Evolutionary conservation across 2,113 vertebrate genomes (phyloP).

Genomic region (Lophura nycthemera): DNA sequence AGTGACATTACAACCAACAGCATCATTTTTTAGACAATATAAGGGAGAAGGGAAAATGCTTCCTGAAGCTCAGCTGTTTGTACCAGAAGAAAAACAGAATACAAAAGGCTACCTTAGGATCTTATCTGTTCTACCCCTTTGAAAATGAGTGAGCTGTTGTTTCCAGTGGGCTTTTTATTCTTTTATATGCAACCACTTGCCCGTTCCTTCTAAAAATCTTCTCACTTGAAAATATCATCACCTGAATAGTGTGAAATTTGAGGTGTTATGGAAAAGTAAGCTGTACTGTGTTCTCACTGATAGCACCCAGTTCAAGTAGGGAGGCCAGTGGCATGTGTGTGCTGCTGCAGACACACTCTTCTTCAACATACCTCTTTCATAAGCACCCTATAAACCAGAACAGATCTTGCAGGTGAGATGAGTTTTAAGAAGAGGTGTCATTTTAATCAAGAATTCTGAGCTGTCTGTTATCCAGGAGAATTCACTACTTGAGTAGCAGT

Average conservation of each 20-base stretch:
- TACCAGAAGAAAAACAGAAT: neutral
- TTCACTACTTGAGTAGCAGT: neutral
- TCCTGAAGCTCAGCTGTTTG: neutral
- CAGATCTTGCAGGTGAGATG: neutral
- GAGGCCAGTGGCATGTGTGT: accelerated
- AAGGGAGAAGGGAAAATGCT: neutral
- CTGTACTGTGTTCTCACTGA: neutral
- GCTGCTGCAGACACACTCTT: neutral
- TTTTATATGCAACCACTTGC: neutral
- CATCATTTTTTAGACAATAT: neutral
- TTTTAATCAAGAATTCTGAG: constrained; percentile 11
- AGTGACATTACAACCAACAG: neutral
- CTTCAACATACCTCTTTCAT: neutral
- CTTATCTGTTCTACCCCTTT: neutral
- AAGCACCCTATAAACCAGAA: neutral
- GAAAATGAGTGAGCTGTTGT: neutral
- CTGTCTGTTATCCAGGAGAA: neutral
- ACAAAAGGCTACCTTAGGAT: neutral
- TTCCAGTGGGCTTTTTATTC: neutral
- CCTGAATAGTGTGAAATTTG: neutral
- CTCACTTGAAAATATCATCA: neutral
- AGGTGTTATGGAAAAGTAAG: neutral
- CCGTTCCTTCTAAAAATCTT: neutral
- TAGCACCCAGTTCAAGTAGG: neutral
- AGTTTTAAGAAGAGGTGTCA: neutral